Base-by-base conservation (phyloP, 2,888 invertebrate species). In the Rhodophaea formosa region DNA sequence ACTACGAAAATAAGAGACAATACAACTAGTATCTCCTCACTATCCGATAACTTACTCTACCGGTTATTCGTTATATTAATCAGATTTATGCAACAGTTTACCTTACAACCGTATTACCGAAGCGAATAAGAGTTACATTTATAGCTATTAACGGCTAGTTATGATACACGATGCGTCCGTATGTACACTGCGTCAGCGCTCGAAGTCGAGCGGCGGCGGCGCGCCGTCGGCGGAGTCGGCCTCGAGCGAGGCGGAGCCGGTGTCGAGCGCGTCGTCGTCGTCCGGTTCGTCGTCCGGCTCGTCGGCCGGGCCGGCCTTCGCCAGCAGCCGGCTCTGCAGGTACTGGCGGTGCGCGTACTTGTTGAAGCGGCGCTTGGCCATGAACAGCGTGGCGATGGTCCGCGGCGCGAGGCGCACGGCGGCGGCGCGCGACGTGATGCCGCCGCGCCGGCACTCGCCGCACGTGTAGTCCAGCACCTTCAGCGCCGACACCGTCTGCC, bases 311-410 rank as follows among this genome's bases (percentile, higher is more conserved):
- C 59, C 59, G 57, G 63, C 58, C 56, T 67, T 69, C 53, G 45
- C 49, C 46, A 56, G 63, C 58, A 58, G 68, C 57, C 84, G 77
- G 66, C 77, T 80, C 67, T 72, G 75, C 72, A 90, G 65, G 84
- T 90, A 91, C 84, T 90, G 90, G 42, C 86, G 82, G 72, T 90
- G 90, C 73, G 90, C 90, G 86, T 91, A 91, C 80, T 90, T 90
- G 88, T 91, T 91, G 88, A 91, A 91, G 64, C 90, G 86, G 1
- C 90, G 88, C 84, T 91, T 91, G 74, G 90, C 90, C 90, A 91
- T 91, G 86, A 91, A 91, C 56, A 91, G 86, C 68, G 90, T 90
- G 77, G 90, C 90, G 80, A 91, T 88, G 70, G 90, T 91, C 60
- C 90, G 84, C 72, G 90, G 90, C 70, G 90, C 90, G 17, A 86